Evolutionary conservation across 2,113 vertebrate species (phyloP).

Genomic region (Phalacrocorax pelagicus): DNA sequence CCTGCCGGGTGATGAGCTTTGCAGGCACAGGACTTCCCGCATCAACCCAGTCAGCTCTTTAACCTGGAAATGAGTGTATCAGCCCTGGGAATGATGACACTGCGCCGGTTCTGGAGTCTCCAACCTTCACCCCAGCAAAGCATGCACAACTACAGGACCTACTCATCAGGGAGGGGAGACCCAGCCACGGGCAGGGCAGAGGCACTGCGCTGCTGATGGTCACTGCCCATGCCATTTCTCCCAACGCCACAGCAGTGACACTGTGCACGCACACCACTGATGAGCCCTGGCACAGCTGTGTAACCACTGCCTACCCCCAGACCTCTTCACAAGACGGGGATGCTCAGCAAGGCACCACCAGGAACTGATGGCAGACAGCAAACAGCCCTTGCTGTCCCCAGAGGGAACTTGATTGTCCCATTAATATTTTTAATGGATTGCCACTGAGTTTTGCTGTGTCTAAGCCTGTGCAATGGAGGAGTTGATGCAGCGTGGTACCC

Average conservation of each 20-base stretch:
- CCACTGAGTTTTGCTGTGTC: neutral
- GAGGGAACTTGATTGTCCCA: neutral
- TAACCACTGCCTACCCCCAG: neutral
- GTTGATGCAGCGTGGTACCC: fast-evolving
- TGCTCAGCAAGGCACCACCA: neutral
- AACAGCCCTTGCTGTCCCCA: neutral
- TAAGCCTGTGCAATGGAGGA: neutral
- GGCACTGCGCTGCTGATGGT: neutral
- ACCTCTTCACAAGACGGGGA: fast-evolving
- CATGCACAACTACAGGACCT: fast-evolving
- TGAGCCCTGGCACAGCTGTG: neutral
- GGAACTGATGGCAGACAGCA: fast-evolving
- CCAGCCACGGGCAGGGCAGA: neutral
- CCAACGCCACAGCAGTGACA: neutral
- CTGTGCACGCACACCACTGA: fast-evolving
- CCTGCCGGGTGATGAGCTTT: neutral
- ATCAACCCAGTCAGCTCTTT: neutral
- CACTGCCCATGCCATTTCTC: neutral
- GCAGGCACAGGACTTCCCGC: neutral
- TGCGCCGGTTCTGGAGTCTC: neutral
- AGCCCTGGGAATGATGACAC: neutral
- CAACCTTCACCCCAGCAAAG: neutral
- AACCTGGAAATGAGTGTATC: neutral
- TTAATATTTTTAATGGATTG: neutral
- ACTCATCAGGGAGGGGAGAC: neutral